Evolutionary conservation across 2,888 invertebrate genomes (phyloP).

Genomic region (Tipula helvola): DNA sequence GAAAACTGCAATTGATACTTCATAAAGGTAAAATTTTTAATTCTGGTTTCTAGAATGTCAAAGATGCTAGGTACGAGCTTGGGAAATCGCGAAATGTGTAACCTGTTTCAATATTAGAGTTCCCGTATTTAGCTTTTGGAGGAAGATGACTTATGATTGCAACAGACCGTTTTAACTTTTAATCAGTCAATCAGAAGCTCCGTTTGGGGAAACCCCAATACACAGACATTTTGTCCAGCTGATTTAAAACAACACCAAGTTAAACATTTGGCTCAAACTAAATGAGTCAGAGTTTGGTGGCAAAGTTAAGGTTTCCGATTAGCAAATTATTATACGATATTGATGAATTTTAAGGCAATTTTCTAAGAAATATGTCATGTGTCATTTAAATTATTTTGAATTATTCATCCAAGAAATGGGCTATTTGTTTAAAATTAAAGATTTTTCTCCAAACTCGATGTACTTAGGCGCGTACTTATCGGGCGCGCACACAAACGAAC

Average conservation of each 20-base stretch:
- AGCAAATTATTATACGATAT: neutral
- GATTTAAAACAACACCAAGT: no score
- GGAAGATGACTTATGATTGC: neutral
- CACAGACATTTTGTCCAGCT: neutral
- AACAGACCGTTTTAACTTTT: neutral
- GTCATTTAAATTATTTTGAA: neutral
- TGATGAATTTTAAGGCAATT: neutral
- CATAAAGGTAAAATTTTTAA: no score
- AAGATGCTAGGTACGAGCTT: no score
- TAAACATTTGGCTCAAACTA: neutral
- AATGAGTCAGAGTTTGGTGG: neutral
- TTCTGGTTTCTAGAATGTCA: no score
- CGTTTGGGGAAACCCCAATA: neutral
- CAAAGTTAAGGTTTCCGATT: neutral
- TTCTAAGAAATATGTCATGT: neutral
- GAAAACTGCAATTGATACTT: no score
- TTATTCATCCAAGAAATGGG: neutral
- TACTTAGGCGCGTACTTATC: neutral
- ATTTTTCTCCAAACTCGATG: neutral
- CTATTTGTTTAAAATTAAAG: neutral
- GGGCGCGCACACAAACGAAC: neutral
- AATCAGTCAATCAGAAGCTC: neutral
- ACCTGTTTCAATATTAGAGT: no score
- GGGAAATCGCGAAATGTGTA: no score
- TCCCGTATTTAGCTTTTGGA: no score